A percentile compares a stretch with the other conserved stretches of the same genome.
Conservation (phyloP, 2,797 vertebrate species). For the Eospalax fontanierii region DNA sequence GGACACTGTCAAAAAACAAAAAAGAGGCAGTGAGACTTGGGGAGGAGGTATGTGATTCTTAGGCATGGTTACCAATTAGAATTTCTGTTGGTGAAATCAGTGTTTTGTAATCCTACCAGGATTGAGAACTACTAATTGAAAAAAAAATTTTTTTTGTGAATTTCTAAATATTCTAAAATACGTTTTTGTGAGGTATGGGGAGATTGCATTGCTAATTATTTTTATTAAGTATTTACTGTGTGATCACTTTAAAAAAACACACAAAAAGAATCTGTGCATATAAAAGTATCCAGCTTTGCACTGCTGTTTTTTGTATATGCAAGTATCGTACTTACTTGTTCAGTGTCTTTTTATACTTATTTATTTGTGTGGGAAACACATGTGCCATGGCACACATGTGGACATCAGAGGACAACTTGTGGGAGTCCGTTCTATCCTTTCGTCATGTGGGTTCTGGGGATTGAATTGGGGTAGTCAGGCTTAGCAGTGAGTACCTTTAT, state of each 20-base stretch:
- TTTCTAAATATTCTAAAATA: constrained; percentile 60
- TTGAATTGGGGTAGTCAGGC: neutral
- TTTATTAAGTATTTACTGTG: constrained; percentile 36
- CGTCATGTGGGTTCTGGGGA: neutral
- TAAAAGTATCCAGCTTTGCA: neutral
- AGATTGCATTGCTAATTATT: constrained; percentile 32
- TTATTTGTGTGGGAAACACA: too few species aligned
- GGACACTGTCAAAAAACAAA: neutral
- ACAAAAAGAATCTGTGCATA: neutral
- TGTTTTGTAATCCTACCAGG: neutral
- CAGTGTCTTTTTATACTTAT: neutral
- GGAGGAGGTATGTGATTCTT: neutral
- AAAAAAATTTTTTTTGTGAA: neutral
- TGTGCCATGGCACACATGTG: neutral
- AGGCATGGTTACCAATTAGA: constrained; percentile 51
- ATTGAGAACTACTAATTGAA: constrained; percentile 32
- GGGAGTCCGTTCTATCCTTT: neutral
- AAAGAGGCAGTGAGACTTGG: neutral
- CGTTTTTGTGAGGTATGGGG: constrained; percentile 49
- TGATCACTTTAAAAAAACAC: neutral
- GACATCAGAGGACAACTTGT: neutral
- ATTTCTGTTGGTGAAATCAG: neutral
- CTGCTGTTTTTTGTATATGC: constrained; percentile 25
- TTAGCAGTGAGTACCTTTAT: neutral
- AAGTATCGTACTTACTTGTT: neutral